These are phyloP conservation scores for Dysmachus trigonus DNA, from an alignment of 2,888 invertebrate genomes.

Conservation along the genomic window DNA sequence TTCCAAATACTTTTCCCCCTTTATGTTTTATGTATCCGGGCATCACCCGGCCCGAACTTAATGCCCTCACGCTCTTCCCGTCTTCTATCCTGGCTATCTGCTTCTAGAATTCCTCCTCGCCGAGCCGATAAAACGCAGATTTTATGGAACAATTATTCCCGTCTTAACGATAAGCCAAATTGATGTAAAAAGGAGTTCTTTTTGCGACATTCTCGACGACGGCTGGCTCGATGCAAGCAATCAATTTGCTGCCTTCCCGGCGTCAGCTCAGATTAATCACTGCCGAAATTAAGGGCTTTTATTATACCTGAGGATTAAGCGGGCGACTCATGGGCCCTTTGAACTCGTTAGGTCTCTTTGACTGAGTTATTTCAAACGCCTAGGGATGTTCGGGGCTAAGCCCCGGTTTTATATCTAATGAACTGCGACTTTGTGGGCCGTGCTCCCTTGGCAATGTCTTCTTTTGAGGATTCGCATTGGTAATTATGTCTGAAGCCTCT, in stretches of 20 bases:
- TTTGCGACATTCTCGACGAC: conserved; percentile 24
- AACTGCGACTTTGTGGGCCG: not conserved
- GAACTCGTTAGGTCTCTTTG: conserved; percentile 20
- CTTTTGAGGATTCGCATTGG: not conserved
- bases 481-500: not conserved
- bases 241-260: conserved; percentile 19
- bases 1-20: conserved; percentile 29
- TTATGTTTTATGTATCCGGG: conserved; percentile 31
- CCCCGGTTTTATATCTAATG: not conserved
- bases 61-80: not conserved
- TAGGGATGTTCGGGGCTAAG: conserved; percentile 16
- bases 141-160: conserved; percentile 48
- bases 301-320: conserved; percentile 35
- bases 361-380: conserved; percentile 25
- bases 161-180: conserved; percentile 44
- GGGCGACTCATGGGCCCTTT: not conserved
- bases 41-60: not conserved
- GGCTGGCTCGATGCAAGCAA: conserved; percentile 20
- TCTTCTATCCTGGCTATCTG: not conserved
- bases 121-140: conserved; percentile 47
- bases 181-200: conserved; percentile 33
- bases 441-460: not conserved
- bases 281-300: conserved; percentile 27
- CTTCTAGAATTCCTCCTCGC: not conserved
- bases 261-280: conserved; percentile 28